Evolutionary conservation across 2,888 invertebrate species (phyloP).

Genomic region (Stegophylla sp.): DNA sequence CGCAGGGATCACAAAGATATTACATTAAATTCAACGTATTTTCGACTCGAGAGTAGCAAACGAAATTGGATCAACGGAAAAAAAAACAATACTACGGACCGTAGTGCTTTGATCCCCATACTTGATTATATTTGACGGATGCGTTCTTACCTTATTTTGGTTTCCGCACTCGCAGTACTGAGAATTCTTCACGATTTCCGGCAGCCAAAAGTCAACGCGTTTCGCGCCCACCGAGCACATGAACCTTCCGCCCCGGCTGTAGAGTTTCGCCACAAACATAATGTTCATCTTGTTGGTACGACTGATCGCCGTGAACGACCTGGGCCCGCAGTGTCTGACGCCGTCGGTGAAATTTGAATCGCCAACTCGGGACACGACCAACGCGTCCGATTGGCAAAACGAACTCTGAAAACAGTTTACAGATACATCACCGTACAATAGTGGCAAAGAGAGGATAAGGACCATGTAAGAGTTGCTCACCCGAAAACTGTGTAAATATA

Average conservation of each 20-base stretch:
- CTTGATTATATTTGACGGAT: background rate
- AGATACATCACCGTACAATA: too few relatives aligned
- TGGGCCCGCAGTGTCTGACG: conserved; percentile 69
- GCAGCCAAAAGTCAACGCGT: conserved; percentile 61
- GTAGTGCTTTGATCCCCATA: too few relatives aligned
- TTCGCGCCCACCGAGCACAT: conserved; percentile 65
- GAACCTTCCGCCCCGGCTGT: conserved; percentile 68
- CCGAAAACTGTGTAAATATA: too few relatives aligned
- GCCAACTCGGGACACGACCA: conserved; percentile 68
- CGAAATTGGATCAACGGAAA: too few relatives aligned
- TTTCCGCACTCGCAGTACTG: conserved; percentile 69
- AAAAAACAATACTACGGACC: too few relatives aligned
- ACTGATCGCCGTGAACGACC: conserved; percentile 63
- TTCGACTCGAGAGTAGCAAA: too few relatives aligned
- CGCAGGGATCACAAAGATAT: too few relatives aligned
- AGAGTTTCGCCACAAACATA: conserved; percentile 62
- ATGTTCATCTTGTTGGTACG: conserved; percentile 63
- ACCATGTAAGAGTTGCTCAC: too few relatives aligned
- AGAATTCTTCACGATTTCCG: conserved; percentile 50
- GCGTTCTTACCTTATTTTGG: conserved; percentile 64
- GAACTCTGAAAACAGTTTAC: conserved; percentile 64
- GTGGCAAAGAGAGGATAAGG: too few relatives aligned
- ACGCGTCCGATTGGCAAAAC: conserved; percentile 67
- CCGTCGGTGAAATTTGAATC: conserved; percentile 66
- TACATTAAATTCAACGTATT: too few relatives aligned